Evolutionary conservation across 2,797 vertebrate genomes (phyloP).

Genomic region (Parauchenoglanis ngamensis): DNA sequence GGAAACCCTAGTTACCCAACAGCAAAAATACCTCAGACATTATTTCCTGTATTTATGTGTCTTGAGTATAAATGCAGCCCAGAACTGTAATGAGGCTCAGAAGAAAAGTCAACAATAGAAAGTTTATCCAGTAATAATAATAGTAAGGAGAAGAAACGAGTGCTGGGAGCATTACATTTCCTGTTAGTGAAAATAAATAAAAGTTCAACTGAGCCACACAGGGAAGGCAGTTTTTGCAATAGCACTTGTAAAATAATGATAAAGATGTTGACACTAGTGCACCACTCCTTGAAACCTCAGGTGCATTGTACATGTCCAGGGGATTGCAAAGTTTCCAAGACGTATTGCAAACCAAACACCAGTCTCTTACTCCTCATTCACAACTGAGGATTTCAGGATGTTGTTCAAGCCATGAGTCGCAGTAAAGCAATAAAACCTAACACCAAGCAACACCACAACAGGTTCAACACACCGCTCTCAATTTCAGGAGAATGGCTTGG

Average conservation of each 20-base stretch:
- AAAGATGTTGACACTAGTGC: background rate
- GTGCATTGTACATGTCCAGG: background rate
- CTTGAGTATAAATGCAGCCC: no score
- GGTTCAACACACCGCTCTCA: background rate
- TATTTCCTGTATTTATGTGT: background rate
- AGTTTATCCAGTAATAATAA: background rate
- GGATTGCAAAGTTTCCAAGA: background rate
- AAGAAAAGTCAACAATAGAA: background rate
- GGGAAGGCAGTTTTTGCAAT: background rate
- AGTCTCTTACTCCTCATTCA: background rate
- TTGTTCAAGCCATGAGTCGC: no score
- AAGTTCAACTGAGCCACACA: background rate
- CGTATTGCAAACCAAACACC: background rate
- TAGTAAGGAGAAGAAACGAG: background rate
- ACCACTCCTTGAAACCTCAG: no score
- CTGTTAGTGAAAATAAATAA: background rate
- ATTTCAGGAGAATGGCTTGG: background rate
- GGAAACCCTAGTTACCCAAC: conserved; percentile 16
- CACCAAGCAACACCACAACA: background rate
- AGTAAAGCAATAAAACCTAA: background rate
- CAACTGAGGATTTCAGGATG: background rate
- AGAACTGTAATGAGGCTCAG: background rate
- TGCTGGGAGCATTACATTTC: background rate
- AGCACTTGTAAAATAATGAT: background rate
- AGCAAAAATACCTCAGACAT: background rate